Evolutionary conservation across 2,797 vertebrate genomes (phyloP).

Genomic region (Semaprochilodus insignis): DNA sequence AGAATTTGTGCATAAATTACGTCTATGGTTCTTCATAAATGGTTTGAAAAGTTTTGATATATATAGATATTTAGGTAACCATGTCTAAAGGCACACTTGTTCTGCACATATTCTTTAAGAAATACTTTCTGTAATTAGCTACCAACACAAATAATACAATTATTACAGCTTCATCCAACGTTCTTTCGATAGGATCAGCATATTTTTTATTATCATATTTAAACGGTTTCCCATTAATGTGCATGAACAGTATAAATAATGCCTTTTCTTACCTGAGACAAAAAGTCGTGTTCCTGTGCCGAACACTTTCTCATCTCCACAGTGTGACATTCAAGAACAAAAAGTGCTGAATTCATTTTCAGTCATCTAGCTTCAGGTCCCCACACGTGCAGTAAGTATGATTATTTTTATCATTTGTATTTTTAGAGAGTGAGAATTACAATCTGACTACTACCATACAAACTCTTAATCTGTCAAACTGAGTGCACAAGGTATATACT

Average conservation of each 20-base stretch:
- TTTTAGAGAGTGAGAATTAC: too few relatives aligned
- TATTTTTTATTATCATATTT: neutral
- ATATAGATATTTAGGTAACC: too few relatives aligned
- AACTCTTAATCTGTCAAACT: neutral
- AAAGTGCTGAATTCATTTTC: conserved; percentile 28
- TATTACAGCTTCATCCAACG: neutral
- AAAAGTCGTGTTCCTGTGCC: conserved; percentile 53
- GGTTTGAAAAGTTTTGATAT: too few relatives aligned
- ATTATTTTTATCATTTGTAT: neutral
- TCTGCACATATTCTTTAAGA: neutral
- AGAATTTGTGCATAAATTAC: too few relatives aligned
- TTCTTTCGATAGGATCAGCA: too few relatives aligned
- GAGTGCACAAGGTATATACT: neutral
- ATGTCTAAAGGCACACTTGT: neutral
- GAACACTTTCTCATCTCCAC: conserved; percentile 55
- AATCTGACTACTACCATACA: neutral
- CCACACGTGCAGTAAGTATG: neutral
- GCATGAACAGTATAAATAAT: neutral
- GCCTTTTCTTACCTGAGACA: conserved; percentile 51
- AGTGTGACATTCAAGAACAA: conserved; percentile 53
- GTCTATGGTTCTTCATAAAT: too few relatives aligned
- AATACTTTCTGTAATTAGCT: neutral
- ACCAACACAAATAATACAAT: neutral
- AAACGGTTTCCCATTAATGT: neutral
- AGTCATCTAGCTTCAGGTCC: neutral